Evolutionary conservation across 2,797 vertebrate species (phyloP).

Genomic region (Onychomys torridus): DNA sequence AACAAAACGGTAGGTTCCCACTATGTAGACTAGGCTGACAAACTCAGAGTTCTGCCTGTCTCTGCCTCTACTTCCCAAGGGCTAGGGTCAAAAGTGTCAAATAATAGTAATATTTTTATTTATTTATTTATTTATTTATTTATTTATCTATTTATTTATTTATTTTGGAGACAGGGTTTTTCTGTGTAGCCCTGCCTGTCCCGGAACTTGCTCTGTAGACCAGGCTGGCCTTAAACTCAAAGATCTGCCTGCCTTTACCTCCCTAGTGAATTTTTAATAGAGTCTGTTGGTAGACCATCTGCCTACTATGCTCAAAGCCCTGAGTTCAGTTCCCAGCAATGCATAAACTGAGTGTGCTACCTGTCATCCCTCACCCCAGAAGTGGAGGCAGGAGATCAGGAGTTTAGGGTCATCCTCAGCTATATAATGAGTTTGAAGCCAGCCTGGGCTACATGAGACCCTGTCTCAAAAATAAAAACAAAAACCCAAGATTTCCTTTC

Average conservation of each 20-base stretch:
- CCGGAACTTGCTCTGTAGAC: background rate
- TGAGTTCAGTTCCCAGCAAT: background rate
- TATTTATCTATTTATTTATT: too few species aligned
- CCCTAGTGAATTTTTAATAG: background rate
- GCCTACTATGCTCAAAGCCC: background rate
- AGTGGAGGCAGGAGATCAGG: background rate
- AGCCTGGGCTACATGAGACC: background rate
- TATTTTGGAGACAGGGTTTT: background rate
- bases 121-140: too few species aligned
- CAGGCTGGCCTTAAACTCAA: background rate
- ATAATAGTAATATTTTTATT: background rate
- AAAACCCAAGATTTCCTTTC: background rate
- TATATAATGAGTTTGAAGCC: background rate
- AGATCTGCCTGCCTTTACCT: background rate
- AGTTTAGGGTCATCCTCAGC: background rate
- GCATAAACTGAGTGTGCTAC: background rate
- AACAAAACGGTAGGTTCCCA: background rate
- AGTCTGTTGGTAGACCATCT: background rate
- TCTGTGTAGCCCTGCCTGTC: background rate
- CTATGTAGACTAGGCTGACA: background rate
- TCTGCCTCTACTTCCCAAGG: background rate
- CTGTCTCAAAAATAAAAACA: background rate
- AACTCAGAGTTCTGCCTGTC: background rate
- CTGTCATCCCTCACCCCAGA: background rate
- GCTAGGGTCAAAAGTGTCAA: background rate